These are phyloP conservation scores for Orthonyx spaldingii DNA, from an alignment of 2,113 vertebrate species.

Conservation along the genomic window DNA sequence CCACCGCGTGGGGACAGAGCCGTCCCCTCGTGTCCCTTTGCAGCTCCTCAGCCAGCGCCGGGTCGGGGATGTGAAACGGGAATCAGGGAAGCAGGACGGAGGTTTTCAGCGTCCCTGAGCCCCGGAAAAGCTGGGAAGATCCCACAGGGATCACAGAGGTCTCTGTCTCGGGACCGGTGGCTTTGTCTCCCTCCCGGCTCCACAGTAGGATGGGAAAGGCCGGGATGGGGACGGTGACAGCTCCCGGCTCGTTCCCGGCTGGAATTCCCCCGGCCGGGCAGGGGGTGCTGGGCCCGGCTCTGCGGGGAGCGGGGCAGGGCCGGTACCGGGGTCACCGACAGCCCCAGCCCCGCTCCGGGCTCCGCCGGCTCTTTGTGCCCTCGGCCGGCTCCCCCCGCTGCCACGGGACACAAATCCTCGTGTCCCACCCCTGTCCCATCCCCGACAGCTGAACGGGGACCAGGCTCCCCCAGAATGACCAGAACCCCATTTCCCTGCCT, in stretches of 20 bases:
- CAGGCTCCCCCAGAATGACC: background rate
- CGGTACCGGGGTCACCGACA: too few species aligned
- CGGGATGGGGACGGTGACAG: background rate
- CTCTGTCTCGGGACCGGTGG: background rate
- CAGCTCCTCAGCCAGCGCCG: background rate
- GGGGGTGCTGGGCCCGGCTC: background rate
- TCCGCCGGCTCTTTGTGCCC: background rate
- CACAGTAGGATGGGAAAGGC: background rate
- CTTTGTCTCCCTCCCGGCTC: background rate
- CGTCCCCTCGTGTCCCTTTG: background rate
- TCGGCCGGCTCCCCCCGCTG: fast-evolving
- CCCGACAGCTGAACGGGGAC: background rate
- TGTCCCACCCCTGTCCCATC: background rate
- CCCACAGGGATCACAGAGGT: background rate
- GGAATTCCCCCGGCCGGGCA: background rate
- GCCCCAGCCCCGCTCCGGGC: background rate
- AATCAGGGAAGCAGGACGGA: background rate
- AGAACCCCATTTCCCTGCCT: background rate
- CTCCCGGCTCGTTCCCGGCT: background rate
- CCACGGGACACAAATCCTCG: background rate
- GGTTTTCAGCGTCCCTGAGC: background rate
- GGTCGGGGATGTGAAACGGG: too few species aligned
- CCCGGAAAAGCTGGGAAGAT: background rate
- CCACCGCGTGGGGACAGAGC: background rate
- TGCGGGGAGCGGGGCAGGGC: too few species aligned